phyloP scores from a whole-genome alignment of 2,797 vertebrate genomes.

The Microctenopoma lineatum region DNA sequence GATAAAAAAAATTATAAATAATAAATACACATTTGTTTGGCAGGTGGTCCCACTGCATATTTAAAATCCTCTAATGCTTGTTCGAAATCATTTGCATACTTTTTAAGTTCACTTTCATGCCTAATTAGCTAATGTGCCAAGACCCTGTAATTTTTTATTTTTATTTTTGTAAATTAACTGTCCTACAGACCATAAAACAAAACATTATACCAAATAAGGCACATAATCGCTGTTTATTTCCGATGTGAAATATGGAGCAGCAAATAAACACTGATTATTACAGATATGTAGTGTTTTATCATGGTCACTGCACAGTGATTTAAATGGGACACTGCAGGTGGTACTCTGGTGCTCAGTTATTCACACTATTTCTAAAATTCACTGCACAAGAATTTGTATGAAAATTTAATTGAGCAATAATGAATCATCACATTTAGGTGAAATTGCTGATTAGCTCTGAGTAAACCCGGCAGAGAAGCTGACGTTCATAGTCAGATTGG shows the following conservation, averaged over 20 bases:
- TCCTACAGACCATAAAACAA: background rate
- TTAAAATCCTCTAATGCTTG: background rate
- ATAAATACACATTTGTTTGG: constrained; percentile 8
- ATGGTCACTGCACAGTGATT: background rate
- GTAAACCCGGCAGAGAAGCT: no score
- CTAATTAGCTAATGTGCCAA: constrained; percentile 1
- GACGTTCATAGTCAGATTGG: no score
- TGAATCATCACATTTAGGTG: no score
- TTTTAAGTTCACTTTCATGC: background rate
- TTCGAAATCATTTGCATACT: constrained; percentile 4
- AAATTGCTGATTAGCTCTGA: no score
- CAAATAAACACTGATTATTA: background rate
- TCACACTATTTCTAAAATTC: no score
- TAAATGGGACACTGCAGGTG: background rate
- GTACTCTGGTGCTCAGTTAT: no score
- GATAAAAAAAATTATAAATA: background rate
- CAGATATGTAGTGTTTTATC: background rate
- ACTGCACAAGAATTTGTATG: no score
- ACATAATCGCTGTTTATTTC: background rate
- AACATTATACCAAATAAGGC: background rate
- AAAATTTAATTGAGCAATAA: no score
- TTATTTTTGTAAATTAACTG: background rate
- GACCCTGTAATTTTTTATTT: background rate
- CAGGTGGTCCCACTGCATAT: constrained; percentile 1
- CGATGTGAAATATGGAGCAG: background rate